These are phyloP conservation scores for Philypnodon macrostomus DNA, from an alignment of 2,797 vertebrate species.

Conservation along the genomic window DNA sequence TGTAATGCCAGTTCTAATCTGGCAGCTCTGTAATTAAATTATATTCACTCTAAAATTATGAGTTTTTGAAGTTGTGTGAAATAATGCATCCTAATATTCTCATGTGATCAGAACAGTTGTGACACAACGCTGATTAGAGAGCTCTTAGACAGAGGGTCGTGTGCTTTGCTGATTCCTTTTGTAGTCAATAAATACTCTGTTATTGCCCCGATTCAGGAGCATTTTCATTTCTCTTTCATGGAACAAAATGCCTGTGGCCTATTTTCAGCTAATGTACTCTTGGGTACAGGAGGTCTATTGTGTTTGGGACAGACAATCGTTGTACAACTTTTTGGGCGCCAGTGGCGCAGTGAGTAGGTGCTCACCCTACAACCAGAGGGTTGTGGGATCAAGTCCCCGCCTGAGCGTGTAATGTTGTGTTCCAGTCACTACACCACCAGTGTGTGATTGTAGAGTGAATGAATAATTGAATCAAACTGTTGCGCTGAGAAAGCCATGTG, in stretches of 20 bases:
- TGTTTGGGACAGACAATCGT: constrained; percentile 62
- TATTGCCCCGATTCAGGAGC: constrained; percentile 58
- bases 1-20: constrained; percentile 45
- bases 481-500: no score
- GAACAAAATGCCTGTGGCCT: constrained; percentile 64
- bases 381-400: no score
- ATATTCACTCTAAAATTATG: constrained; percentile 51
- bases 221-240: constrained; percentile 64
- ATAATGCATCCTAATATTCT: constrained; percentile 49
- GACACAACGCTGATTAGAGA: constrained; percentile 56
- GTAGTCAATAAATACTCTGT: constrained; percentile 59
- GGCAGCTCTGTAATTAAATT: constrained; percentile 61
- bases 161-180: constrained; percentile 62
- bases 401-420: no score
- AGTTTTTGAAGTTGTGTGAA: constrained; percentile 49
- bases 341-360: no score
- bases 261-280: constrained; percentile 67
- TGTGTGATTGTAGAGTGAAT: no score
- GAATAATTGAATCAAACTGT: no score
- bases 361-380: no score
- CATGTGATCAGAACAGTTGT: constrained; percentile 49
- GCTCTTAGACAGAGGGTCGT: constrained; percentile 42
- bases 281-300: constrained; percentile 52
- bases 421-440: no score
- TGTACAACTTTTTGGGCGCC: no score